Conservation (phyloP, 2,888 invertebrate genomes). For the Liopterus haemorrhoidalis region DNA sequence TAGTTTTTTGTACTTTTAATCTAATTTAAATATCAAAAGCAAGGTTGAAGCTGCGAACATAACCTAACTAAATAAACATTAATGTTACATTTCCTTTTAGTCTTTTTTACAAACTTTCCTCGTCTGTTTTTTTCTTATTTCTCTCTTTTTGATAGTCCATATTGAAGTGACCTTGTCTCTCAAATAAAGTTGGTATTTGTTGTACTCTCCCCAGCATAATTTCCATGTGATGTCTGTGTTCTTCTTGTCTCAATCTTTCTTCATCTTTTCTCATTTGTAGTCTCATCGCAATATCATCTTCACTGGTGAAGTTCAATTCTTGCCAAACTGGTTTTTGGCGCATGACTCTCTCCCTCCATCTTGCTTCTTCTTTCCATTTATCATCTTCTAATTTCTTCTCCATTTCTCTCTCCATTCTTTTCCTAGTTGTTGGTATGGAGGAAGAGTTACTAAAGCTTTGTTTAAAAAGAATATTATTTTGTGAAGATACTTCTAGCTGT, state of each 20-base stretch:
- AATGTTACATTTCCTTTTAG: too few relatives aligned
- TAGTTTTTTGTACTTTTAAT: too few relatives aligned
- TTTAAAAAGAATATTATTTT: too few relatives aligned
- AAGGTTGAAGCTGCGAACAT: too few relatives aligned
- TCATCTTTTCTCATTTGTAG: constrained; percentile 62
- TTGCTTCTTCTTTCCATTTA: constrained; percentile 53
- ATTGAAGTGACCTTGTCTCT: too few relatives aligned
- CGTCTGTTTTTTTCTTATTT: too few relatives aligned
- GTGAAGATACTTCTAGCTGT: too few relatives aligned
- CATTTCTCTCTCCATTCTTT: constrained; percentile 59
- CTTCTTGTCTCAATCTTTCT: constrained; percentile 60
- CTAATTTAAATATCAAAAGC: too few relatives aligned
- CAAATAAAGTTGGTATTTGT: constrained; percentile 64
- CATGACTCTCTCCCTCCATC: constrained; percentile 55
- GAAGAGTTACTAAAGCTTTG: constrained; percentile 16
- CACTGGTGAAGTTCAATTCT: constrained; percentile 58
- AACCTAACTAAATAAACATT: too few relatives aligned
- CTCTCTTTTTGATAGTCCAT: too few relatives aligned
- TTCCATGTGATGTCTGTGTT: constrained; percentile 65
- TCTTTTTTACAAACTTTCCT: too few relatives aligned
- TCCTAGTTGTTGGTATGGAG: constrained; percentile 38
- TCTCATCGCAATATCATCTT: constrained; percentile 62
- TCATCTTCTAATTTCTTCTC: constrained; percentile 55
- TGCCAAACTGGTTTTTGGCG: constrained; percentile 66
- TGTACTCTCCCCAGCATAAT: constrained; percentile 65